Conservation (phyloP, 2,888 invertebrate species). For the Drosophila mulleri region DNA sequence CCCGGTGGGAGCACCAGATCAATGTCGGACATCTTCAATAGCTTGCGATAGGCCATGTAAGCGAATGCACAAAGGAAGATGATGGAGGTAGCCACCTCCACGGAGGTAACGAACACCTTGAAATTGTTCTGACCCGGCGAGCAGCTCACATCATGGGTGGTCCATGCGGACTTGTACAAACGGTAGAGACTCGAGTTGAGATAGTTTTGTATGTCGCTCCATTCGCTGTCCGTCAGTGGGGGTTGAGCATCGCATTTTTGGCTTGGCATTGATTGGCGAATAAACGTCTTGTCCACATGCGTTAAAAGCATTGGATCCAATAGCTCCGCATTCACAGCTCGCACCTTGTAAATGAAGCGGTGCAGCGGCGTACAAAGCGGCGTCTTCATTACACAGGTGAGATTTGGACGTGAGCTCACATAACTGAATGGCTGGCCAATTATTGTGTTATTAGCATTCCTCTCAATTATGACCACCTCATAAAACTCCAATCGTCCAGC, state of each 20-base stretch:
- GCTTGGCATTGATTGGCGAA: not conserved
- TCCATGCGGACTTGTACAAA: slow-evolving; percentile 73
- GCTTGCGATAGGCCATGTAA: slow-evolving; percentile 72
- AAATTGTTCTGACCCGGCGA: slow-evolving; percentile 34
- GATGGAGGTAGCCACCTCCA: slow-evolving; percentile 39
- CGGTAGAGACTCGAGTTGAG: slow-evolving; percentile 53
- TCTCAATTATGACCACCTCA: slow-evolving; percentile 85
- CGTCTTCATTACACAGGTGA: slow-evolving; percentile 47
- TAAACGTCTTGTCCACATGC: not conserved
- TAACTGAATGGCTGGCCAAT: slow-evolving; percentile 59
- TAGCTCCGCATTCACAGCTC: slow-evolving; percentile 81
- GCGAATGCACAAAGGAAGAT: slow-evolving; percentile 45
- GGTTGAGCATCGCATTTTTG: slow-evolving; percentile 32
- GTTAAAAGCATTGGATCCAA: not conserved
- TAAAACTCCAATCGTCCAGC: slow-evolving; percentile 87
- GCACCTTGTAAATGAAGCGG: slow-evolving; percentile 66
- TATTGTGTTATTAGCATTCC: slow-evolving; percentile 60
- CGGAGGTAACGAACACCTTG: slow-evolving; percentile 25
- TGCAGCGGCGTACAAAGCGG: slow-evolving; percentile 53
- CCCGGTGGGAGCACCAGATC: slow-evolving; percentile 79
- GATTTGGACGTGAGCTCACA: slow-evolving; percentile 47
- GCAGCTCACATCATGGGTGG: slow-evolving; percentile 43
- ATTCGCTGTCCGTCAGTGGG: slow-evolving; percentile 14
- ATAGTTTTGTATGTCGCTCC: slow-evolving; percentile 41
- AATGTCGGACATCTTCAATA: slow-evolving; percentile 83